Evolutionary conservation across 2,113 vertebrate genomes (phyloP), one percentile per base, ranked within the genome.

Genomic region (Eretmochelys imbricata): DNA sequence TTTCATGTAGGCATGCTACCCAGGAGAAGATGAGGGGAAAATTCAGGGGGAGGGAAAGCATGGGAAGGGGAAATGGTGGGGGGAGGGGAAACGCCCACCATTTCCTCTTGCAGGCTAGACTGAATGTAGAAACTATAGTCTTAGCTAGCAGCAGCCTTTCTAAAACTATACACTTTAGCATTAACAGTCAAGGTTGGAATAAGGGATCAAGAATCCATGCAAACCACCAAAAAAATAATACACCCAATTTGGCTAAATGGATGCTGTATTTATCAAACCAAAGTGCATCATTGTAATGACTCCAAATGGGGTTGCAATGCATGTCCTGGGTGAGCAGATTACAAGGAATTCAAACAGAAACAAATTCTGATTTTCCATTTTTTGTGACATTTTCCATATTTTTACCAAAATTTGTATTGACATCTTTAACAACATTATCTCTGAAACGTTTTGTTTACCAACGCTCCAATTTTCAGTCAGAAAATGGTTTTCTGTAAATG

Each of bases 351-450:
- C 78, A 62, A 78, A 55, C 54, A 75, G 59, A 85, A 62, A 69
- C 10, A 48, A 88, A 92, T 97, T 91, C 96, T 88, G 62, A 65
- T 65, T n/a, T 17, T 9, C 35, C 31, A 19, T 69, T 35, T 59
- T n/a, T 69, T 19, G 31, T n/a, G 62, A n/a, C 35, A 69, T 69
- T 69, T 69, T 69, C 35, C 31, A 69, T 69, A n/a, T 69, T 69
- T 19, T 35, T 16, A 69, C 35, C 62, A 69, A 38, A 38, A 38
- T 69, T 17, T 38, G 65, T 69, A 69, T n/a, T 38, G n/a, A 69
- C 35, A 69, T 38, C 38, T n/a, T 69, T 22, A 35, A 65, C 59
- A 62, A 6, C 17, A 69, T 69, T 69, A 5, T 69, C 38, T 38
- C n/a, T 38, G 16, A 69, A n/a, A 69, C 2, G 4, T 38, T 38